A percentile compares a stretch with the other conserved stretches of the same genome.
Conservation (phyloP, 2,113 vertebrate species). For the Herpetotheres cachinnans region DNA sequence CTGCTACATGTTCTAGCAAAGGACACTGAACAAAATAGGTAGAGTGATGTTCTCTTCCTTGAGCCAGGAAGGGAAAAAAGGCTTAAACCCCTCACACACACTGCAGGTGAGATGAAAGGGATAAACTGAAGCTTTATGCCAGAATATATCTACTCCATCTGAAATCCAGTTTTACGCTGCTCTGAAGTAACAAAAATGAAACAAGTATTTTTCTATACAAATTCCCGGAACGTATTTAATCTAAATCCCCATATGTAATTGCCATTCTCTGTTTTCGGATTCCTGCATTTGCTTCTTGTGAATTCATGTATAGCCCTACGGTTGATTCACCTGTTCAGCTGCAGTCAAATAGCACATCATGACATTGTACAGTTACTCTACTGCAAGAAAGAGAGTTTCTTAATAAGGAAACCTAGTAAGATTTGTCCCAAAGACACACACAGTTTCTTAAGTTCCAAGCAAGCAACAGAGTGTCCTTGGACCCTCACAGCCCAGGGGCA, state of each 20-base stretch:
- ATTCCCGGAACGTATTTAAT: neutral
- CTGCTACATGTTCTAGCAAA: neutral
- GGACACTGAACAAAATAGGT: neutral
- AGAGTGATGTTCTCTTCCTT: neutral
- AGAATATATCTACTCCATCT: neutral
- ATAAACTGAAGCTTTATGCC: neutral
- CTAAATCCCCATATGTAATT: neutral
- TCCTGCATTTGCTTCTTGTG: neutral
- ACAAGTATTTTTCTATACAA: neutral
- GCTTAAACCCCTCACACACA: neutral
- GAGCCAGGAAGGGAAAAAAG: neutral
- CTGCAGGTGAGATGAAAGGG: neutral
- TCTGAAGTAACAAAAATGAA: neutral
- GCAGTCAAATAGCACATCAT: neutral
- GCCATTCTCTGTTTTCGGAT: neutral
- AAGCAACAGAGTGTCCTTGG: neutral
- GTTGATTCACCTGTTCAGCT: neutral
- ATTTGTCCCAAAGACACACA: neutral
- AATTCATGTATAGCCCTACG: neutral
- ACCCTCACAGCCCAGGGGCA: neutral
- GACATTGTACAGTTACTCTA: rapidly evolving
- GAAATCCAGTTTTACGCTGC: neutral
- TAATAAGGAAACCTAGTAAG: neutral
- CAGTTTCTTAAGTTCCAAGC: neutral
- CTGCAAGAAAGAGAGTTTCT: neutral